Conservation (phyloP, 2,888 invertebrate genomes). For the Amiota minor region DNA sequence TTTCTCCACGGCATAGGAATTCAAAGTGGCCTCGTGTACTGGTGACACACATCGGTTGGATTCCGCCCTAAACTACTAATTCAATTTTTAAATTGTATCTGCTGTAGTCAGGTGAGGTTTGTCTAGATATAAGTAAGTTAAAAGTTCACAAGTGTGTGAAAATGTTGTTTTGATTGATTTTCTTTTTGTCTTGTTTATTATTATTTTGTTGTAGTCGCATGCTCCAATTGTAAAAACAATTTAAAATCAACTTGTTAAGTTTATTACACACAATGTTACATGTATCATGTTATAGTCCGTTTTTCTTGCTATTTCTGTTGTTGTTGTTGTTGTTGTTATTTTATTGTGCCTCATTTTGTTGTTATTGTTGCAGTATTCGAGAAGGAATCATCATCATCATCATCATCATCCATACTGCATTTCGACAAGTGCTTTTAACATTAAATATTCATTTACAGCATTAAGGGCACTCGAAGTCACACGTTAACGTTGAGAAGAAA, state of each 20-base stretch:
- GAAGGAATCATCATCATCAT: too few species aligned
- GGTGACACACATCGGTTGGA: neutral
- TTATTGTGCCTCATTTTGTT: too few species aligned
- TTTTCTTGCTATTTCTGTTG: slow-evolving; percentile 17
- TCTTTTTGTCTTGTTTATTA: neutral
- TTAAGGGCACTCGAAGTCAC: slow-evolving; percentile 67
- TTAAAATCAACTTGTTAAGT: slow-evolving; percentile 67
- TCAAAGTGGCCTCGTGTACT: neutral
- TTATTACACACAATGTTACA: slow-evolving; percentile 41
- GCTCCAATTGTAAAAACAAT: slow-evolving; percentile 67
- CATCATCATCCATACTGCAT: slow-evolving; percentile 49
- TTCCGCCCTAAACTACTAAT: too few species aligned
- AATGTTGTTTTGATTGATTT: neutral
- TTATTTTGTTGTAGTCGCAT: slow-evolving; percentile 51
- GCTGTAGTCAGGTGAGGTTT: too few species aligned
- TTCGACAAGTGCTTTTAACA: slow-evolving; percentile 68
- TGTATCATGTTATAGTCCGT: slow-evolving; percentile 11
- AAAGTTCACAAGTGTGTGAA: neutral
- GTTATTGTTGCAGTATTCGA: too few species aligned
- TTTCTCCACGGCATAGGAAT: neutral
- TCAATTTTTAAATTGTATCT: too few species aligned
- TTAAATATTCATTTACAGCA: slow-evolving; percentile 68
- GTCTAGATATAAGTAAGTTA: neutral
- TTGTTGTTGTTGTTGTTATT: slow-evolving; percentile 38
- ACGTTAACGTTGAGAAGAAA: slow-evolving; percentile 55